A percentile compares a stretch with the other conserved stretches of the same genome.
Conservation (phyloP, 2,888 invertebrate species). For the Coecobrya sp. region DNA sequence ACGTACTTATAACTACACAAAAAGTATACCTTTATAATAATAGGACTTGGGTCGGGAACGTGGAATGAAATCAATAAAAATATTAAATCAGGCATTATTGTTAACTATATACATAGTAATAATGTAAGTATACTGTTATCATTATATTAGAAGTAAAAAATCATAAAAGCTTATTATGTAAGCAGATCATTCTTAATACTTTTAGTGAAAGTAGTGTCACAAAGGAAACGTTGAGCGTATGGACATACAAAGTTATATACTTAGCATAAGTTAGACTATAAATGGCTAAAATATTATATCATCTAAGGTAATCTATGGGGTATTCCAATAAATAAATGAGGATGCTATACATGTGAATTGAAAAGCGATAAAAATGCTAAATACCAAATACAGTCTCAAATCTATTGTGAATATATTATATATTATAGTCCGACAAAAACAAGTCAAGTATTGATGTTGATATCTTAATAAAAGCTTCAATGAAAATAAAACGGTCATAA, state of each 20-base stretch:
- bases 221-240: too few relatives aligned
- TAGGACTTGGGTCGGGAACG: neutral
- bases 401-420: slow-evolving; percentile 1
- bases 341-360: neutral
- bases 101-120: too few relatives aligned
- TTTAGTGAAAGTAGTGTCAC: too few relatives aligned
- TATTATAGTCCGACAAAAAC: slow-evolving; percentile 10
- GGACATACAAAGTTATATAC: too few relatives aligned
- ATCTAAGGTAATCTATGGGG: too few relatives aligned
- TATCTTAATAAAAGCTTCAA: slow-evolving; percentile 75
- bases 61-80: neutral
- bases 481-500: slow-evolving; percentile 38
- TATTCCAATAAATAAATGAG: too few relatives aligned
- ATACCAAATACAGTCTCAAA: slow-evolving; percentile 1
- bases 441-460: slow-evolving; percentile 11
- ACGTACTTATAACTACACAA: neutral
- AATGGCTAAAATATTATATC: too few relatives aligned
- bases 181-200: too few relatives aligned
- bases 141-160: too few relatives aligned
- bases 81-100: neutral
- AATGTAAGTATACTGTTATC: too few relatives aligned
- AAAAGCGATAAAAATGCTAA: neutral
- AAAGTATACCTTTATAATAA: neutral
- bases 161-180: too few relatives aligned
- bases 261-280: too few relatives aligned